Evolutionary conservation across 2,113 vertebrate genomes (phyloP), one percentile per base, ranked within the genome.

Genomic region (Tragelaphus strepsiceros): DNA sequence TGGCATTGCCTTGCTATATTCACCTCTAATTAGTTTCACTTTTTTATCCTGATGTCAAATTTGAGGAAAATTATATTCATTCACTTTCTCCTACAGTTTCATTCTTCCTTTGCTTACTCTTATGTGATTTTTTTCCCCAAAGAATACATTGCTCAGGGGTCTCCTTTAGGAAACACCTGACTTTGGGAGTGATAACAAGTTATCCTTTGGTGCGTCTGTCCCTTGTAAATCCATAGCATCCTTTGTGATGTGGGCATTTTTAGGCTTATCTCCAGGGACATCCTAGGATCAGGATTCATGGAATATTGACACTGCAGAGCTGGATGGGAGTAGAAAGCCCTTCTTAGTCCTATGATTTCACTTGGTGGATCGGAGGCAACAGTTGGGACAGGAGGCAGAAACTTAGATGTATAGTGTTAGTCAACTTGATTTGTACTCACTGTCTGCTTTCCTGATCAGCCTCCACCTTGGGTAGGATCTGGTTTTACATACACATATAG

Each of bases 11-110:
- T 90, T 56, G 77, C n/a, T 94, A 56, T 94, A 96, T 95, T 96
- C 54, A 90, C 58, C 89, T 93, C 53, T 93, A 53, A 94, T 97
- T 43, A 88, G 56, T 77, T 97, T 90, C 53, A 7, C 83, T 94
- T 87, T 97, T 97, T 85, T 56, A 77, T 67, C 28, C 19, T 93
- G 49, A 30, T 97, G 89, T 96, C 93, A 94, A 7, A 93, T 78
- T 80, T 9, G 58, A 89, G 53, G 91, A 51, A 51, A 19, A 80
- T 77, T 12, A 10, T 77, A 30, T 26, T 85, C n/a, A 61, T 32
- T 96, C 58, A 81, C 30, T 43, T 82, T 74, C 26, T 32, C 11
- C 35, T 85, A 3, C 24, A 3, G 24, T 28, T 91, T 28, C 2
- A 0, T 51, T 10, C 84, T 51, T 84, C 1, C 12, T 80, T 87